These are phyloP conservation scores for Anthrax anthrax DNA, from an alignment of 2,888 invertebrate genomes.

Conservation along the genomic window DNA sequence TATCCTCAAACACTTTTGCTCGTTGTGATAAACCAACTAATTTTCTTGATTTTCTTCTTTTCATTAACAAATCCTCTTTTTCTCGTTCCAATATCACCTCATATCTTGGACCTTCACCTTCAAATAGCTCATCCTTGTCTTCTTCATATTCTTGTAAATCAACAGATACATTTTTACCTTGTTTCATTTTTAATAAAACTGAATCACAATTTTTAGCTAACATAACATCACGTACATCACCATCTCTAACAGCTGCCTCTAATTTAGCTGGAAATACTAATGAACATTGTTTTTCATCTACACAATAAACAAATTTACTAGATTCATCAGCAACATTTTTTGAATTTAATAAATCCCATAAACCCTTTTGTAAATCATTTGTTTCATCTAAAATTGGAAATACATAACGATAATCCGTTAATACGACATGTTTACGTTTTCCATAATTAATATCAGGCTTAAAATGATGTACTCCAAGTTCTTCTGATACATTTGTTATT, in stretches of 20 bases:
- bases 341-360: slow-evolving; percentile 45
- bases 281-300: slow-evolving; percentile 57
- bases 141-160: slow-evolving; percentile 45
- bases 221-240: slow-evolving; percentile 63
- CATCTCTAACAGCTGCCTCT: slow-evolving; percentile 62
- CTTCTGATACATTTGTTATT: slow-evolving; percentile 49
- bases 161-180: slow-evolving; percentile 60
- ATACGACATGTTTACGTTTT: slow-evolving; percentile 49
- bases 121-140: slow-evolving; percentile 40
- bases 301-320: slow-evolving; percentile 55
- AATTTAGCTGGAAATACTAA: slow-evolving; percentile 58
- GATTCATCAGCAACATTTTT: slow-evolving; percentile 41
- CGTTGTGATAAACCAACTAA: slow-evolving; percentile 49
- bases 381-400: slow-evolving; percentile 56
- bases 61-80: slow-evolving; percentile 40
- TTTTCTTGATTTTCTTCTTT: slow-evolving; percentile 41
- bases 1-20: slow-evolving; percentile 63
- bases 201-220: slow-evolving; percentile 62
- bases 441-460: slow-evolving; percentile 46
- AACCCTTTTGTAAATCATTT: slow-evolving; percentile 47
- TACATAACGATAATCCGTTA: slow-evolving; percentile 59
- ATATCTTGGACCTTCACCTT: slow-evolving; percentile 56
- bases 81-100: slow-evolving; percentile 48
- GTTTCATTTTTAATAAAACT: slow-evolving; percentile 54
- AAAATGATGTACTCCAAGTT: slow-evolving; percentile 46